Conservation (phyloP, 2,888 invertebrate genomes). For the Cantharis rufa region DNA sequence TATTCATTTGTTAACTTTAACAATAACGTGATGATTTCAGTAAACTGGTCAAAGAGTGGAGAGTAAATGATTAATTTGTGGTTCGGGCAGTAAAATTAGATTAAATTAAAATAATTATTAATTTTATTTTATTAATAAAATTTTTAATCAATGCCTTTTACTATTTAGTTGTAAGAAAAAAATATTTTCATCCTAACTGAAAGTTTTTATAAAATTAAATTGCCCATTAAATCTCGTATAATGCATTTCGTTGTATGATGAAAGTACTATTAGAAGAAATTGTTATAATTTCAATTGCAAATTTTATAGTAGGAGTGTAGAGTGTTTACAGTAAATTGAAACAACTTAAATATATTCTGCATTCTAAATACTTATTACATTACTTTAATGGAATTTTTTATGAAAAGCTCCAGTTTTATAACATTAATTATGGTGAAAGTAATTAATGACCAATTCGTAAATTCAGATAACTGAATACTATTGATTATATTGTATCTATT, state of each 20-base stretch:
- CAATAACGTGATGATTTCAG: background rate
- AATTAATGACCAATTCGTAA: background rate
- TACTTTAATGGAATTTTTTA: background rate
- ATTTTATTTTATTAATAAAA: background rate
- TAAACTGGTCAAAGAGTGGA: background rate
- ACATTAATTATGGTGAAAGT: background rate
- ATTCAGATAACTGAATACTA: background rate
- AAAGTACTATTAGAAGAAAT: background rate
- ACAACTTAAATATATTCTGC: background rate
- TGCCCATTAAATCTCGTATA: background rate
- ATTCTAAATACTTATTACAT: background rate
- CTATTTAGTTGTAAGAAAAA: background rate
- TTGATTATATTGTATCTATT: background rate
- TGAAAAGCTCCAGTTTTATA: background rate
- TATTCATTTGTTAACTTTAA: background rate
- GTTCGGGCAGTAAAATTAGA: background rate
- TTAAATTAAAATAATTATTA: background rate
- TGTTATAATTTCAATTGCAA: background rate
- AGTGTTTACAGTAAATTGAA: background rate
- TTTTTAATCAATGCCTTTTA: background rate
- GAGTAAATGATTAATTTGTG: background rate
- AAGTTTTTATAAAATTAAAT: background rate
- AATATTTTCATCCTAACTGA: background rate
- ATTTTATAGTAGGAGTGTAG: background rate
- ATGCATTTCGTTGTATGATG: background rate